Conservation (phyloP, 2,797 vertebrate species). For the Chrosomus eos region DNA sequence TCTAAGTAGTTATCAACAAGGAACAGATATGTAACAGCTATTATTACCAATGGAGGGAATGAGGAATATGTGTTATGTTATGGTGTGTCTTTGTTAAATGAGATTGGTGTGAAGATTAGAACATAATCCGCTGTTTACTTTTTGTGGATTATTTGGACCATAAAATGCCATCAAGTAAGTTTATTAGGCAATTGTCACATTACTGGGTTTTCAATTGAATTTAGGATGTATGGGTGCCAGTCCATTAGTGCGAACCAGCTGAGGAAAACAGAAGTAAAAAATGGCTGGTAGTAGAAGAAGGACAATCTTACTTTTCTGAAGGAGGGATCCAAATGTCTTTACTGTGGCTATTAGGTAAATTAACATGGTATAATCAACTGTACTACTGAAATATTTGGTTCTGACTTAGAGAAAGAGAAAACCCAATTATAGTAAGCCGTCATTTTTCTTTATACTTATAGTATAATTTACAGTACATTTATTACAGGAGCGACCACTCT, state of each 20-base stretch:
- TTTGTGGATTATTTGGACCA: background rate
- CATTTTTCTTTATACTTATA: background rate
- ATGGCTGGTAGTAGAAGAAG: background rate
- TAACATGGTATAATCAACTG: background rate
- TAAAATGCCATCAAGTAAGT: background rate
- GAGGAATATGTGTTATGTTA: background rate
- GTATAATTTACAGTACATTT: background rate
- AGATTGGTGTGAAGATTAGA: background rate
- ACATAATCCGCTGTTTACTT: background rate
- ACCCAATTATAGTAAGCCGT: too few relatives aligned
- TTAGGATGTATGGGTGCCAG: background rate
- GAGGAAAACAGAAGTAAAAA: background rate
- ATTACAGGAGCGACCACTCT: too few relatives aligned
- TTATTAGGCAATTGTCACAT: background rate
- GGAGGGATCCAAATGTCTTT: background rate
- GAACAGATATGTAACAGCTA: background rate
- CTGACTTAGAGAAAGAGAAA: background rate
- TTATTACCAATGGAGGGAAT: background rate
- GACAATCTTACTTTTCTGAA: background rate
- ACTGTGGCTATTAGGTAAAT: background rate
- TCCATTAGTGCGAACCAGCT: background rate
- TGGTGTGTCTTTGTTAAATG: background rate
- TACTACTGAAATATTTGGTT: background rate
- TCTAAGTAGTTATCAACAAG: background rate
- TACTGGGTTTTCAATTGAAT: background rate